These are phyloP conservation scores for Argyrosomus regius DNA, from an alignment of 2,797 vertebrate genomes.

Conservation along the genomic window DNA sequence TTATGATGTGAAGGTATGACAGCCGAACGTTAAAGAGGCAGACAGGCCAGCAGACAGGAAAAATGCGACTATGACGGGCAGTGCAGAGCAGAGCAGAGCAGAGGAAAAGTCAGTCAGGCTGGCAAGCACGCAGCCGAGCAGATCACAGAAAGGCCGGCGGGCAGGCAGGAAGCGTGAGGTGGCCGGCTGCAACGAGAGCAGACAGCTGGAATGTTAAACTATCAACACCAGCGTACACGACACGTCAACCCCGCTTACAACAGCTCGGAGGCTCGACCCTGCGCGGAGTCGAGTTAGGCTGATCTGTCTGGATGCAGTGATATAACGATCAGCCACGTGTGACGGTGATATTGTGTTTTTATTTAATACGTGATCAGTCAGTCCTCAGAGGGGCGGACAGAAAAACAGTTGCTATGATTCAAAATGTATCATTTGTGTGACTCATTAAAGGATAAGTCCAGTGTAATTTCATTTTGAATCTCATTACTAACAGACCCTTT, in stretches of 20 bases:
- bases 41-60: conserved; percentile 7
- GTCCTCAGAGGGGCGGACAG: not conserved
- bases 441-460: not conserved
- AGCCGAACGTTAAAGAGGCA: not conserved
- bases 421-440: not conserved
- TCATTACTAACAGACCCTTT: not conserved
- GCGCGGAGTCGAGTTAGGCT: not conserved
- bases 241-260: conserved; percentile 52
- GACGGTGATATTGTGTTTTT: not conserved
- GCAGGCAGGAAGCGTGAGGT: conserved; percentile 58
- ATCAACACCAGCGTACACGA: conserved; percentile 56
- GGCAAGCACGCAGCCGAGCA: conserved; percentile 44
- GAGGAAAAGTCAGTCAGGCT: conserved; percentile 30
- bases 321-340: no score
- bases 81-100: conserved; percentile 5
- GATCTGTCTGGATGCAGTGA: not conserved
- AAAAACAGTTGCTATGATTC: not conserved
- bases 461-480: not conserved
- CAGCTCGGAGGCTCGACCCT: conserved; percentile 29
- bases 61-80: not conserved
- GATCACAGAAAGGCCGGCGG: conserved; percentile 48
- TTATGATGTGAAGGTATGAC: not conserved
- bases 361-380: not conserved
- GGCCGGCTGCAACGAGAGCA: conserved; percentile 53
- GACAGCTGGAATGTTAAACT: conserved; percentile 68